Conservation (phyloP, 53 echinoderm and acorn worm genomes). For the Temnopleurus reevesii region DNA sequence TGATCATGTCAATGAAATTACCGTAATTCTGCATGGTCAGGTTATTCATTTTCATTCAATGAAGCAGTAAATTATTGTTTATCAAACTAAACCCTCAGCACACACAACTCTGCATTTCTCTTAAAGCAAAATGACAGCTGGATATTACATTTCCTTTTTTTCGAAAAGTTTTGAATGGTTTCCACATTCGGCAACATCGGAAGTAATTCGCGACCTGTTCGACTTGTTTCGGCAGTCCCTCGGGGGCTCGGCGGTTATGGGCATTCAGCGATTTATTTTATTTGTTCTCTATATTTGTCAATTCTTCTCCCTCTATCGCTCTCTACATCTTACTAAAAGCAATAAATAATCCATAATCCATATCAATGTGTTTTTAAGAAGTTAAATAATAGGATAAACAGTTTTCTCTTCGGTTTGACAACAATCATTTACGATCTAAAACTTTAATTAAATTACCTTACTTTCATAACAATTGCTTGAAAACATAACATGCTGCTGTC, state of each 20-base stretch:
- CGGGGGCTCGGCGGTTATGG: background rate
- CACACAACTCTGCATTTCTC: too few species aligned
- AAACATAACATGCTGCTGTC: too few species aligned
- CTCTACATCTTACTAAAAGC: background rate
- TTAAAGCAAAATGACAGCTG: background rate
- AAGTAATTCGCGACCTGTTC: background rate
- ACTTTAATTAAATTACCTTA: too few species aligned
- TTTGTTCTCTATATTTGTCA: background rate
- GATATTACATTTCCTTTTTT: background rate
- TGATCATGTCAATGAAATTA: too few species aligned
- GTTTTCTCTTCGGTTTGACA: background rate
- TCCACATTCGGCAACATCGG: slow-evolving; percentile 1
- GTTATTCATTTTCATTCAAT: background rate
- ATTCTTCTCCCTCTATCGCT: background rate
- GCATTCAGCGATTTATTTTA: background rate
- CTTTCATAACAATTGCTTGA: too few species aligned
- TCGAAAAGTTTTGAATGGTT: background rate
- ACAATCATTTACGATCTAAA: background rate
- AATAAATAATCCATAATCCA: background rate
- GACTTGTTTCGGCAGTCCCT: background rate
- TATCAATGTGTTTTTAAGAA: background rate
- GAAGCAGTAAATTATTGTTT: background rate
- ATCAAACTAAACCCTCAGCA: background rate
- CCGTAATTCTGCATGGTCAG: too few species aligned
- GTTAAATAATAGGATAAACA: background rate